Percentiles rank a stretch among this genome's conserved stretches.
These are phyloP conservation scores for Hyposmocoma kahamanoa DNA, from an alignment of 1,140 invertebrate species.

Conservation along the genomic window DNA sequence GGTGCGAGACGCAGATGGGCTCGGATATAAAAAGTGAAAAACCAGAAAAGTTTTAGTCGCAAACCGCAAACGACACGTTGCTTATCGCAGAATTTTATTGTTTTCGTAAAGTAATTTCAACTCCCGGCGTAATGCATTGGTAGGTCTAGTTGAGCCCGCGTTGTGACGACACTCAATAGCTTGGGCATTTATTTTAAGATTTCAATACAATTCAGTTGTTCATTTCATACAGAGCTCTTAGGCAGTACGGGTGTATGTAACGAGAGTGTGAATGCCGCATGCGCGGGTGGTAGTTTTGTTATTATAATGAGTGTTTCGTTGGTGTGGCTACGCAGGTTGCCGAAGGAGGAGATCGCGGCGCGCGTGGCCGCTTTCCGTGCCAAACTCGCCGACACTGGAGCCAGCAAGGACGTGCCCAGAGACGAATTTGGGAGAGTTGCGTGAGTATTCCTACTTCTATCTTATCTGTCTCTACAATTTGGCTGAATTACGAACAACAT, in stretches of 20 bases:
- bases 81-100: conserved; percentile 66
- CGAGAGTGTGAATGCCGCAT: not conserved
- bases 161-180: no score
- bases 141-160: conserved; percentile 40
- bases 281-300: conserved; percentile 1
- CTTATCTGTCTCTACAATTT: no score
- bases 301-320: conserved; percentile 56
- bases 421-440: conserved; percentile 85
- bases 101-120: conserved; percentile 59
- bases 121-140: conserved; percentile 55
- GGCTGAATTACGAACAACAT: no score
- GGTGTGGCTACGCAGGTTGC: conserved; percentile 78
- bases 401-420: conserved; percentile 74
- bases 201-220: conserved; percentile 33
- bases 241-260: not conserved
- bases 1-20: no score
- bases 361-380: conserved; percentile 87
- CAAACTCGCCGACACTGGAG: conserved; percentile 81
- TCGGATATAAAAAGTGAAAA: no score
- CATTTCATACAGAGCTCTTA: conserved; percentile 14
- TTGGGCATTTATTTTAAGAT: conserved; percentile 47
- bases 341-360: conserved; percentile 84
- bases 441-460: conserved; percentile 83
- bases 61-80: conserved; percentile 25
- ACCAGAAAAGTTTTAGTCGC: conserved; percentile 20